These are phyloP conservation scores for Gadus macrocephalus DNA, from an alignment of 2,113 vertebrate genomes.

Conservation along the genomic window DNA sequence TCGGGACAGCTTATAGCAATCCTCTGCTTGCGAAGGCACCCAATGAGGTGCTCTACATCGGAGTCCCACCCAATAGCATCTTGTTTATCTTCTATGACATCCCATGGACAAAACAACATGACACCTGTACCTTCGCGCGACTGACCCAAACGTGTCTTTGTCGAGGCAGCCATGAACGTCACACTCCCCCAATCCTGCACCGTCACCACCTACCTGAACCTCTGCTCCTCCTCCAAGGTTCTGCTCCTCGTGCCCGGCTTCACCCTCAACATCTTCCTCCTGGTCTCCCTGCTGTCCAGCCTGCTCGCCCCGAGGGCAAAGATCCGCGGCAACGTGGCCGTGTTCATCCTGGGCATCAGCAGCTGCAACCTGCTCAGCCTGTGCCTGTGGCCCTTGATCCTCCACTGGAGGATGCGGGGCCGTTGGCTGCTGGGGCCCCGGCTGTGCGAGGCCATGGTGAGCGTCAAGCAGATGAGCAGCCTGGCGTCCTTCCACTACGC, in stretches of 20 bases:
- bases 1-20: background rate
- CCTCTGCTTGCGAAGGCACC: slow-evolving; percentile 8
- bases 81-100: background rate
- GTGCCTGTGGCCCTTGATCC: slow-evolving; percentile 50
- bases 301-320: slow-evolving; percentile 32
- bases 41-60: background rate
- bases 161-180: slow-evolving; percentile 39
- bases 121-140: background rate
- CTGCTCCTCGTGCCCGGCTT: slow-evolving; percentile 48
- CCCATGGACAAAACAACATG: background rate
- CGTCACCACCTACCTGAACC: slow-evolving; percentile 36
- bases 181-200: slow-evolving; percentile 35
- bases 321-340: slow-evolving; percentile 47
- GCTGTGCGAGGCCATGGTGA: slow-evolving; percentile 52
- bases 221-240: slow-evolving; percentile 47
- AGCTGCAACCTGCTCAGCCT: slow-evolving; percentile 48
- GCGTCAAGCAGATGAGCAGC: slow-evolving; percentile 43
- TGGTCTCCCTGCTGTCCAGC: slow-evolving; percentile 38
- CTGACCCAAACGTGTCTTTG: background rate
- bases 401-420: slow-evolving; percentile 48
- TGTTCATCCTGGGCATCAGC: slow-evolving; percentile 51
- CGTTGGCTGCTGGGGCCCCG: slow-evolving; percentile 43
- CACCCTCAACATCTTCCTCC: slow-evolving; percentile 47
- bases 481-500: slow-evolving; percentile 52
- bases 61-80: slow-evolving; percentile 11